Evolutionary conservation across 2,797 vertebrate genomes (phyloP).

Genomic region (Orestias chungarensis): DNA sequence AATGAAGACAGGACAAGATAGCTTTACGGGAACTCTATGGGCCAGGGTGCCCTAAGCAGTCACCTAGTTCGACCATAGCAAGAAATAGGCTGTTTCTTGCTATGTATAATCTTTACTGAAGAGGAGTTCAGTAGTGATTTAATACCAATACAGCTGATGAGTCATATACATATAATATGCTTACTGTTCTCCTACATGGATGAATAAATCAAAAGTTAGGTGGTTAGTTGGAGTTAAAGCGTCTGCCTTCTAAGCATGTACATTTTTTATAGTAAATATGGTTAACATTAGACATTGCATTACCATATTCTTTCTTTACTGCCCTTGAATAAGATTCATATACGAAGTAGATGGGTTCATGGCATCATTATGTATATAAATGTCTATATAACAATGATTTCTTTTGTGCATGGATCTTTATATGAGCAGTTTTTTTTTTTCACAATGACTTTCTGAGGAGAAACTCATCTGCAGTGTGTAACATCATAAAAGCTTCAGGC

Average conservation of each 20-base stretch:
- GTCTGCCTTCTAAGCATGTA: conserved; percentile 7
- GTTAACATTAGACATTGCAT: conserved; percentile 1
- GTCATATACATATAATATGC: conserved; percentile 8
- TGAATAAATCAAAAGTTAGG: conserved; percentile 7
- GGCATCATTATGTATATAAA: neutral
- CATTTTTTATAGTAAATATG: conserved; percentile 1
- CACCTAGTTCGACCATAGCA: no score
- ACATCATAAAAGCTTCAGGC: neutral
- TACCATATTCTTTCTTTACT: conserved; percentile 2
- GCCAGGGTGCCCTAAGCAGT: no score
- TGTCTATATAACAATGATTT: no score
- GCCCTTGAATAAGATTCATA: neutral
- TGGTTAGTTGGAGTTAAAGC: conserved; percentile 12
- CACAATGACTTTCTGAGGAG: neutral
- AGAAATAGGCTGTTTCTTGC: no score
- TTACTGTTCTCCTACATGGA: conserved; percentile 7
- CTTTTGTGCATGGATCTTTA: neutral
- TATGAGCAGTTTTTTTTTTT: neutral
- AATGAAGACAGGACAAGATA: no score
- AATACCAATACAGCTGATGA: conserved; percentile 14
- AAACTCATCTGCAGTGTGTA: neutral
- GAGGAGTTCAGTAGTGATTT: conserved; percentile 11
- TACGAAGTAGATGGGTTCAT: neutral
- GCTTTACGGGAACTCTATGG: no score
- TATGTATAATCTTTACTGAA: neutral